Evolutionary conservation across 2,797 vertebrate genomes (phyloP).

Genomic region (Remorina albescens): DNA sequence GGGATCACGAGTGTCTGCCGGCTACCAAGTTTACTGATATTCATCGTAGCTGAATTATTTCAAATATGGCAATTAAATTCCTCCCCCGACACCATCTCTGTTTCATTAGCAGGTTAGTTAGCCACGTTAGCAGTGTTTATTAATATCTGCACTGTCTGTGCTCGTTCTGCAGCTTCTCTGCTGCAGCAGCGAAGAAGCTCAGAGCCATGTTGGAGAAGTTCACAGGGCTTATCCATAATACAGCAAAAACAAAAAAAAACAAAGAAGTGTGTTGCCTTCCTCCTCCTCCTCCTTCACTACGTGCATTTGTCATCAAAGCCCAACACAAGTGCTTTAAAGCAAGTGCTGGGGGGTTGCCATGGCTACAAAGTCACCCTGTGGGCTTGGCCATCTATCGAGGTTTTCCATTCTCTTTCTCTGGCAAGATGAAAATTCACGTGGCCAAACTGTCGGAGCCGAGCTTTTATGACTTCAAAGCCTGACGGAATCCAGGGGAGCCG

Average conservation of each 20-base stretch:
- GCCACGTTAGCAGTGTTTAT: not conserved
- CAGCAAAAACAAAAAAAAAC: not conserved
- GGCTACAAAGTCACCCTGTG: constrained; percentile 73
- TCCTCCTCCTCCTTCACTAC: constrained; percentile 38
- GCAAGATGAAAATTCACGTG: constrained; percentile 58
- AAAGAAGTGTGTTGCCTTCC: constrained; percentile 34
- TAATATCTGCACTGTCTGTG: not conserved
- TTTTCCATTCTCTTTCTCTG: constrained; percentile 47
- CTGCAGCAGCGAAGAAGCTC: constrained; percentile 16
- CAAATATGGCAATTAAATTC: not conserved
- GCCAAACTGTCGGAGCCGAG: constrained; percentile 67
- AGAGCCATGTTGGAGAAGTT: constrained; percentile 36
- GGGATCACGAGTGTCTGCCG: not conserved
- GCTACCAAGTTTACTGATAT: not conserved
- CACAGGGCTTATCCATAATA: constrained; percentile 36
- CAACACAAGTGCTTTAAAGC: constrained; percentile 66
- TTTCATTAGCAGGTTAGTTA: not conserved
- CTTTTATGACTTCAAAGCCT: constrained; percentile 76
- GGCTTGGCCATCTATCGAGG: constrained; percentile 63
- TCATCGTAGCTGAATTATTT: not conserved
- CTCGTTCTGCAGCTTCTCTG: constrained; percentile 15
- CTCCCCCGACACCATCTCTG: not conserved
- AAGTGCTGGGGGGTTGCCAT: constrained; percentile 75
- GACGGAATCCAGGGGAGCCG: constrained; percentile 54
- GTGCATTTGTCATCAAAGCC: constrained; percentile 76